Evolutionary conservation across 2,113 vertebrate genomes (phyloP).

Genomic region (Dasyornis broadbenti): DNA sequence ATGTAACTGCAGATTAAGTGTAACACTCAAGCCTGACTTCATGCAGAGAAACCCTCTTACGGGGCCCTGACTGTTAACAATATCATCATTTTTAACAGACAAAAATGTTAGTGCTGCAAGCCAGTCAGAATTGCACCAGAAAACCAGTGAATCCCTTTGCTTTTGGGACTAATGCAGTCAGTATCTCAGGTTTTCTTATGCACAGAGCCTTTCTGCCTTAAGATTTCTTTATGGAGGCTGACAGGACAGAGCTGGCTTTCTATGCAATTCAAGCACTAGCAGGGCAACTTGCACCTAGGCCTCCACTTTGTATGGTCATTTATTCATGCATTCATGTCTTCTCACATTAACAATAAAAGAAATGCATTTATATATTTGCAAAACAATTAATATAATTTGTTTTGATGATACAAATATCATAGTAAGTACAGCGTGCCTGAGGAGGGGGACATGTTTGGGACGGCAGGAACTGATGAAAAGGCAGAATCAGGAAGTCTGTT

Average conservation of each 20-base stretch:
- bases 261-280: accelerated
- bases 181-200: not conserved
- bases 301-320: not conserved
- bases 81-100: slow-evolving; percentile 5
- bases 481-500: not conserved
- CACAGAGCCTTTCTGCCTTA: not conserved
- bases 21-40: slow-evolving; percentile 41
- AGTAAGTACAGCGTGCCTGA: not conserved
- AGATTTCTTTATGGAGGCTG: not conserved
- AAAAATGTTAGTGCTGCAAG: not conserved
- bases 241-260: not conserved
- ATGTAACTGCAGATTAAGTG: slow-evolving; percentile 36
- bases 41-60: slow-evolving; percentile 1
- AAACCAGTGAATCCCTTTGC: not conserved
- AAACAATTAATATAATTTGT: not conserved
- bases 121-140: not conserved
- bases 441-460: not conserved
- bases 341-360: not conserved
- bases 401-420: not conserved
- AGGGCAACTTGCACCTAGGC: not conserved
- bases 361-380: not conserved
- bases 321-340: not conserved
- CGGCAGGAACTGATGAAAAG: not conserved
- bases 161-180: not conserved
- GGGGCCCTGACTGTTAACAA: not conserved